Base-by-base conservation (phyloP, 2,888 invertebrate species). In the Scaptomyza caliginosa region DNA sequence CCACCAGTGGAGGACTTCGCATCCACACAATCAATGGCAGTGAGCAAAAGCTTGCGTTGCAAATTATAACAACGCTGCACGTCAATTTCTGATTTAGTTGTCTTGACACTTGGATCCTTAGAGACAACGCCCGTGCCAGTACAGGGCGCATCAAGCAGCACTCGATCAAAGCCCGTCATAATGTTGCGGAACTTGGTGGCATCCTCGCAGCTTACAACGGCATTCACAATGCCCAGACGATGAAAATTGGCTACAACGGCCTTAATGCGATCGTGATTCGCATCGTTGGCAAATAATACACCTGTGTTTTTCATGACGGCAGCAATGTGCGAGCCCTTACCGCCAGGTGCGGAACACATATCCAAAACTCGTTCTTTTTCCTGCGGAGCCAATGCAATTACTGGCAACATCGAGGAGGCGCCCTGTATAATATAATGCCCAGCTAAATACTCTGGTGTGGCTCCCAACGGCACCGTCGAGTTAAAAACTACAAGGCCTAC, bases 241-340 rank as follows among this genome's bases (percentile, higher is more conserved):
- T 99, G 99, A 78, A 99, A 95, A 92, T 99, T 99, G 23, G 98
- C 99, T 21, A 99, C 95, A 26, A 99, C 94, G 0, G 99, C 98
- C 89, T 96, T 97, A 28, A 96, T 94, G 74, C 99, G 93, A 13
- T 98, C 97, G 84, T 94, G 95, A 90, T 97, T 98, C 0, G 95
- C 94, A 90, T 99, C 99, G 92, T 99, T 99, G 3, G 99, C 97
- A 91, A 99, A 98, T 26, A 99, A 90, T 1, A 96, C 94, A 0
- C 99, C 99, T 0, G 99, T 99, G 90, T 99, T 99, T 91, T 98
- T 98, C 99, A 99, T 99, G 10, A 99, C 93, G 0, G 99, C 96
- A 49, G 98, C 97, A 65, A 99, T 98, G 91, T 99, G 98, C 0
- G 98, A 97, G 0, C 99, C 97, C 92, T 99, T 99, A 7, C 99